Base-by-base conservation (phyloP, 2,888 invertebrate species). In the Sarcophaga subvicina region DNA sequence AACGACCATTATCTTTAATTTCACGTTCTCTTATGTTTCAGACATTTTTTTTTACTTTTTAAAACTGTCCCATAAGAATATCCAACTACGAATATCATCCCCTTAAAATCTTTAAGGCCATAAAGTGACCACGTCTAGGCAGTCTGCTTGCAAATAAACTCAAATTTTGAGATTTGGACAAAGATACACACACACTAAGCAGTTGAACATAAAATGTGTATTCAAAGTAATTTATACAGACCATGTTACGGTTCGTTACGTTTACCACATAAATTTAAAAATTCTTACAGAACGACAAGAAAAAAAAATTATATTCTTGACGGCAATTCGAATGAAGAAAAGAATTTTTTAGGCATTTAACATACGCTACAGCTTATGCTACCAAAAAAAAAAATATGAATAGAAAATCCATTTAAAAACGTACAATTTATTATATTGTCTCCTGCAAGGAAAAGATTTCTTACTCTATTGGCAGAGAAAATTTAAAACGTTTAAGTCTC, bases 221-320 rank as follows among this genome's bases (percentile, higher is more conserved):
- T 72, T 77, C 60, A 66, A 66, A 66, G 59, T 77, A 77, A 72
- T 77, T 83, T 83, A 83, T 72, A 71, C 60, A 77, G 60, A 71
- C 60, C 71, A 47, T 60, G 64, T 60, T 77, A 83, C 60, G 77
- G 77, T 77, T 83, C 77, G 82, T 83, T 83, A 66, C 77, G 59
- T 83, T 71, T 77, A 20, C 17, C 47, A 37, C 27, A 71, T 60
- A 77, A 64, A 76, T 77, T 45, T 62, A 45, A 76, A 62, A 47
- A 47, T 27, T 27, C 8, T 47, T 49, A 66, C n/a, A 60, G 3
- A 11, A 17, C 17, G 11, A 54, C 5, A 17, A 12, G 54, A 54
- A 17, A 4, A 54, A 17, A 14, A 54, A 14, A 17, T 17, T 4
- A 63, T 17, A 27, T 20, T 20, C 8, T 70, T 12, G 62, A 54